Evolutionary conservation across 2,797 vertebrate genomes (phyloP).

Genomic region (Otus scops): DNA sequence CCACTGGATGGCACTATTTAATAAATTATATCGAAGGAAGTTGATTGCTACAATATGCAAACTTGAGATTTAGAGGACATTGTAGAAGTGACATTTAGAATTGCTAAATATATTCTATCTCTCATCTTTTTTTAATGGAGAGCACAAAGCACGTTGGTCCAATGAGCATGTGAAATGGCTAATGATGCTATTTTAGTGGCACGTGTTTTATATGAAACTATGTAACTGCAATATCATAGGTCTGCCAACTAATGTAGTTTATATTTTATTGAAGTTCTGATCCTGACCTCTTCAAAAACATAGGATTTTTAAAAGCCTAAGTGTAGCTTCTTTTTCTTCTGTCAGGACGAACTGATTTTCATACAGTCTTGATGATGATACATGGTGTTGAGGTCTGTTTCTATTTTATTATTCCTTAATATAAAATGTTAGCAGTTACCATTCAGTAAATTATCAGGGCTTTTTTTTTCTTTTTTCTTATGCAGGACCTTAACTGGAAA

Average conservation of each 20-base stretch:
- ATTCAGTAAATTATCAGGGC: neutral
- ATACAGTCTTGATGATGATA: neutral
- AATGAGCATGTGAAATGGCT: neutral
- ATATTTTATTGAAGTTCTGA: neutral
- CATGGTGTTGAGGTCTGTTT: neutral
- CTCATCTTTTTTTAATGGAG: neutral
- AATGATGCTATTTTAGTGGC: neutral
- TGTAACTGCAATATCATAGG: neutral
- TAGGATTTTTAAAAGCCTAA: neutral
- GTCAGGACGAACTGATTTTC: neutral
- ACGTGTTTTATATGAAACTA: rapidly evolving
- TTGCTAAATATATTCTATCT: neutral
- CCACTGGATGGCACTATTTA: constrained; percentile 71
- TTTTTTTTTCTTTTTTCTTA: neutral
- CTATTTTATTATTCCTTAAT: neutral
- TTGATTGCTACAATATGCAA: neutral
- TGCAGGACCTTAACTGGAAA: neutral
- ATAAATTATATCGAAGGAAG: constrained; percentile 8
- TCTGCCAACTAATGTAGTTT: neutral
- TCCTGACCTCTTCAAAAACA: neutral
- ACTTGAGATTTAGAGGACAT: neutral
- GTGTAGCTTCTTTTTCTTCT: neutral
- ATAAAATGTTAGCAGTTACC: neutral
- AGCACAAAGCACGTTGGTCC: neutral
- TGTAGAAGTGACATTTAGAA: neutral